Base-by-base conservation (phyloP, 2,888 invertebrate genomes). In the Slavum lentiscoides region DNA sequence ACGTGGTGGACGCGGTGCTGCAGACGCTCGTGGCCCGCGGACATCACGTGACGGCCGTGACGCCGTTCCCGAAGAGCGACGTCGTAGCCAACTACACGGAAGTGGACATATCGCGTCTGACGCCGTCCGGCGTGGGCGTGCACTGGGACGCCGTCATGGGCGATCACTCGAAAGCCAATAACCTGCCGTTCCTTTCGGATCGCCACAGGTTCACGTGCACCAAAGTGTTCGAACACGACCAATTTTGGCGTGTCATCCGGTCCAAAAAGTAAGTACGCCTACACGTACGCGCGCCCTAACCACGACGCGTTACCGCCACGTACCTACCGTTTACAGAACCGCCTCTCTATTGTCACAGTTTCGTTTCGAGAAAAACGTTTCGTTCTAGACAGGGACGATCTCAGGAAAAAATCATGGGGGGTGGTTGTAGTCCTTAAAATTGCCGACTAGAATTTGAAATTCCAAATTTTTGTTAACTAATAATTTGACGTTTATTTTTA, bases 31-130 rank as follows among this genome's bases (percentile, higher is more conserved):
- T 83, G 19, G 82, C 84, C 9, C 82, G 85, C 9, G 85, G 85
- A 19, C 85, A 86, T 76, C 82, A 85, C 15, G 82, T 86, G 13
- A 84, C 85, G 7, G 83, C 84, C 9, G 74, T 86, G 2, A 84
- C 85, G 30, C 84, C 84, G 17, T 82, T 84, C 49, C 83, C 82
- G 19, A 66, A 74, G 23, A 49, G 19, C 1, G 11, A 2, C 0
- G 13, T 59, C 15, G 37, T 73, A 4, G n/a, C 68, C 37, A 83
- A 83, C n/a, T 69, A 82, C 37, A 83, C 75, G 9, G 58, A 82
- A 13, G 49, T 83, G 21, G 82, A 82, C 59, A 66, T 73, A 13
- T 82, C 82, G 9, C 23, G 15, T 2, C 2, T 58, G 43, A 1
- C 30, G 5, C 70, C 70, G n/a, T 64, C 72, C 8, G 64, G 62